A percentile compares a stretch with the other conserved stretches of the same genome.
These are phyloP conservation scores for Enteromius thamalakanensis DNA, from an alignment of 2,797 vertebrate genomes.

Conservation along the genomic window DNA sequence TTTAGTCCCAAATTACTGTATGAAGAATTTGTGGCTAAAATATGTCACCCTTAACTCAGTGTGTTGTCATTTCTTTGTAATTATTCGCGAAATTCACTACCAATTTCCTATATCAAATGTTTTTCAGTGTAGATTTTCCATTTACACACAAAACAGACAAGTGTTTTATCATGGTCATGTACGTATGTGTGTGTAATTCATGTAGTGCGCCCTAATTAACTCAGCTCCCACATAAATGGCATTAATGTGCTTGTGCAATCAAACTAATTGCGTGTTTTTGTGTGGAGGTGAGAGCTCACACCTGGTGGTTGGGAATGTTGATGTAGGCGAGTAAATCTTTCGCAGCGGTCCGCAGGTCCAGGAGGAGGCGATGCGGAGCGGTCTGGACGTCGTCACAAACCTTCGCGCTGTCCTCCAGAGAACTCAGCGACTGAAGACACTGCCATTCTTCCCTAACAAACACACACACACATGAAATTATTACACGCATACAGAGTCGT, in stretches of 20 bases:
- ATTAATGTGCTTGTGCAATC: background rate
- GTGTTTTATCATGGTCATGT: background rate
- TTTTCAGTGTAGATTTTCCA: slow-evolving; percentile 4
- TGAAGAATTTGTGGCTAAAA: too few relatives aligned
- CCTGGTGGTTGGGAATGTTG: slow-evolving; percentile 86
- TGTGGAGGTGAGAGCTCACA: slow-evolving; percentile 56
- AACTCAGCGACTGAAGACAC: slow-evolving; percentile 85
- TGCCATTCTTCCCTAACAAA: slow-evolving; percentile 88
- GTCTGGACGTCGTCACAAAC: slow-evolving; percentile 76
- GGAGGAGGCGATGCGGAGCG: slow-evolving; percentile 80
- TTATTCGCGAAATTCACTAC: background rate
- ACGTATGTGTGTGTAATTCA: background rate
- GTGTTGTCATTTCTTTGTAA: background rate
- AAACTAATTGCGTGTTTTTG: background rate
- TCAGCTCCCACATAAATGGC: background rate
- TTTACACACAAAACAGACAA: background rate
- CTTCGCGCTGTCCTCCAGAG: slow-evolving; percentile 75
- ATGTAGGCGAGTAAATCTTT: slow-evolving; percentile 85
- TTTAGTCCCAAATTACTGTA: background rate
- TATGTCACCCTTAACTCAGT: background rate
- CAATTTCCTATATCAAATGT: background rate
- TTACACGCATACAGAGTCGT: background rate
- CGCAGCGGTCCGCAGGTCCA: slow-evolving; percentile 84
- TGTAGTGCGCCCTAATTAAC: background rate
- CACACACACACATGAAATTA: slow-evolving; percentile 7